Conservation (phyloP, 2,113 vertebrate species). For the Lagopus muta region DNA sequence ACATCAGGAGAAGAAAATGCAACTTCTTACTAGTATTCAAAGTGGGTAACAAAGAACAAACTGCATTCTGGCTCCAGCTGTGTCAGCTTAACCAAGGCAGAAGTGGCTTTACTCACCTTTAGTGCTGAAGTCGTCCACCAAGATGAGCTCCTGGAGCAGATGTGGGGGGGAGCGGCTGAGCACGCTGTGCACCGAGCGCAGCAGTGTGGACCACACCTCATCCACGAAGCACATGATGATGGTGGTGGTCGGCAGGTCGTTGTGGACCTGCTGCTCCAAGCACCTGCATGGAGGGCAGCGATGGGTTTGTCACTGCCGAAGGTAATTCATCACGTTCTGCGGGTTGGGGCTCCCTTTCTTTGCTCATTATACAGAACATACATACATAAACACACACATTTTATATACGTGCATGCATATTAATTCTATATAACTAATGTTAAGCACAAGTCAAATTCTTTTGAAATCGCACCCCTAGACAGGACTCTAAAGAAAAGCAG, state of each 20-base stretch:
- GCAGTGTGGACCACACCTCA: conserved; percentile 96
- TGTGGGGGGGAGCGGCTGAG: conserved; percentile 90
- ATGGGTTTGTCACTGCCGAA: not conserved
- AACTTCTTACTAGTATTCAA: not conserved
- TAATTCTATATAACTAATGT: not conserved
- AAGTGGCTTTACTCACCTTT: conserved; percentile 80
- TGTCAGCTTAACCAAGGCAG: not conserved
- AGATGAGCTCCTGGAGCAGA: conserved; percentile 89
- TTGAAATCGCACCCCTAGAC: not conserved
- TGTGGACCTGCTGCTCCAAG: conserved; percentile 81
- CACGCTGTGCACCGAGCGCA: conserved; percentile 94
- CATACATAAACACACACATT: not conserved
- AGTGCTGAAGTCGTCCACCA: conserved; percentile 95
- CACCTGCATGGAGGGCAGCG: conserved; percentile 78
- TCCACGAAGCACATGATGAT: conserved; percentile 98
- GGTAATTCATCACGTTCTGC: not conserved
- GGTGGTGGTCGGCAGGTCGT: conserved; percentile 88
- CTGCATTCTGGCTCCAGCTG: not conserved
- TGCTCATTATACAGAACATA: not conserved
- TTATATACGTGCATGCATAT: not conserved
- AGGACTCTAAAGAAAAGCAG: not conserved
- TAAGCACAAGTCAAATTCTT: not conserved
- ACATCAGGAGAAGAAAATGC: rapidly evolving
- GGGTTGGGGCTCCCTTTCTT: not conserved
- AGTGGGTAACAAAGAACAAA: conserved; percentile 14